Conservation (phyloP, 2,113 vertebrate genomes). For the Speoplatyrhinus poulsoni region DNA sequence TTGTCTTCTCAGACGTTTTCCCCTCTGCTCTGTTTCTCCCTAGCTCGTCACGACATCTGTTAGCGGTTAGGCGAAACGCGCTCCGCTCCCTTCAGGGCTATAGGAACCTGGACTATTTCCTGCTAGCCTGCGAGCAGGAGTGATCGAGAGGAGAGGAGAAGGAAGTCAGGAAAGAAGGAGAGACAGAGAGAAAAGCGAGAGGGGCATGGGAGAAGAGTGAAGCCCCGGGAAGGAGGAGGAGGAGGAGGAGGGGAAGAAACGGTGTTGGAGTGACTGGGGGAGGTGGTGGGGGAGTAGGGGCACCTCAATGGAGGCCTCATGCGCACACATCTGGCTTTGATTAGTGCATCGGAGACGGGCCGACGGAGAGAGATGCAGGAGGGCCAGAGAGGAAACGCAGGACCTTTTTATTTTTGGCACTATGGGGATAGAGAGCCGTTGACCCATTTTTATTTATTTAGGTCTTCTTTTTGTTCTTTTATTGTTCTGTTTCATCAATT, state of each 20-base stretch:
- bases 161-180: conserved; percentile 6
- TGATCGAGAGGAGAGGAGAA: conserved; percentile 1
- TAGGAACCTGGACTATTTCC: conserved; percentile 74
- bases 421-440: conserved; percentile 32
- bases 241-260: conserved; percentile 43
- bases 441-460: conserved; percentile 36
- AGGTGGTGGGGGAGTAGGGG: conserved; percentile 13
- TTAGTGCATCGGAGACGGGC: conserved; percentile 53
- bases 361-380: conserved; percentile 9
- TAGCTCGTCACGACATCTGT: conserved; percentile 70
- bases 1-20: conserved; percentile 4
- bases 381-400: conserved; percentile 27
- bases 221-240: conserved; percentile 42
- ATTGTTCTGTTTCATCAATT: neutral
- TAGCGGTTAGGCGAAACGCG: conserved; percentile 67
- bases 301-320: conserved; percentile 34
- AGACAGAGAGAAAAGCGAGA: conserved; percentile 8
- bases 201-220: conserved; percentile 43
- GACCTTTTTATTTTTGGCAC: conserved; percentile 48
- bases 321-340: conserved; percentile 71
- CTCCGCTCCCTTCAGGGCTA: conserved; percentile 65
- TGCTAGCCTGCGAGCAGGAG: conserved; percentile 40
- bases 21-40: conserved; percentile 24
- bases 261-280: conserved; percentile 11
- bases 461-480: conserved; percentile 1